Base-by-base conservation (phyloP, 2,888 invertebrate species). In the Tiliacea aurago region DNA sequence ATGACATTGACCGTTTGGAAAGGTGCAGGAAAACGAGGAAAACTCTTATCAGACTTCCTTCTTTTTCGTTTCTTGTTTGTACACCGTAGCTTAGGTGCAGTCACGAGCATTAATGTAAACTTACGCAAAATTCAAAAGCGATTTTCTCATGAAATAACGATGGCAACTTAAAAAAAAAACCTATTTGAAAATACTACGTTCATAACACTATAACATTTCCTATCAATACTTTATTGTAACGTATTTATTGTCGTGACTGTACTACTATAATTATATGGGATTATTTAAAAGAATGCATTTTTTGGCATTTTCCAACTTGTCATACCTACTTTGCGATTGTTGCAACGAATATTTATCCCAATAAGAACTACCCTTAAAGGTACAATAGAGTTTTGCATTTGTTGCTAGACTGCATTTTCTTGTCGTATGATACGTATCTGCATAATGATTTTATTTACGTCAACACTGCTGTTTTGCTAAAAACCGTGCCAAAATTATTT, bases 1-100 rank as follows among this genome's bases (percentile, higher is more conserved):
- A 28, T 67, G 33, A 43, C 56, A 58, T 77, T 77, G 77, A 58
- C 23, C 23, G n/a, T 59, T 51, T 15, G 45, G 49, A 20, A 49
- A 28, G 28, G n/a, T 20, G 53, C 10, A n/a, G 18, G 49, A 15
- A 37, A 59, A 69, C 51, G 6, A n/a, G 18, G 49, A 15, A 37
- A 59, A 69, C 51, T 78, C 43, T 58, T 68, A 68, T 69, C 56
- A 18, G 1, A 18, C 4, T 47, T 73, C 15, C 45, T 53, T 37
- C 23, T n/a, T 45, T 33, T 73, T 41, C 4, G 9, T 47, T n/a
- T 10, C 37, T 41, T n/a, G 7, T 71, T 37, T 9, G 20, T 49
- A 20, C 47, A 47, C 7, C 20, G 49, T 37, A 37, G 37, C 37
- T 37, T 37, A 37, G 37, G 37, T 37, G 4, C 0, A 37, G 37